phyloP scores from a whole-genome alignment of 2,113 vertebrate genomes.

The Xiphophorus couchianus region DNA sequence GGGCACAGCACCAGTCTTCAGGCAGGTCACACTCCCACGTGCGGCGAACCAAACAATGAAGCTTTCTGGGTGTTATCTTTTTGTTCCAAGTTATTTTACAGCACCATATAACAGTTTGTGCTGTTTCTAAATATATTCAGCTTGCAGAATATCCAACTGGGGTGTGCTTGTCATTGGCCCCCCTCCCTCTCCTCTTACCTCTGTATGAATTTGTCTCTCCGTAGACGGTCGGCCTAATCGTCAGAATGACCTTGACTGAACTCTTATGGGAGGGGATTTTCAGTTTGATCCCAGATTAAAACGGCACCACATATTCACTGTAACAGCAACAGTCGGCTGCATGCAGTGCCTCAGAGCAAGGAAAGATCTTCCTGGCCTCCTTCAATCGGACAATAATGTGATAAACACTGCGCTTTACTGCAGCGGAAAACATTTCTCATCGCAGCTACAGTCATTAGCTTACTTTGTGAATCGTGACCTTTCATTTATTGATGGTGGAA shows the following conservation, averaged over 20 bases:
- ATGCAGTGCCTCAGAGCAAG: conserved; percentile 49
- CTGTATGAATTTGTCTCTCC: conserved; percentile 53
- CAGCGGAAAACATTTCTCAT: conserved; percentile 14
- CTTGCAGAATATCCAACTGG: background rate
- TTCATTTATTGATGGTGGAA: conserved; percentile 20
- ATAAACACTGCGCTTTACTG: conserved; percentile 1
- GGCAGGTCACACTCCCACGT: conserved; percentile 62
- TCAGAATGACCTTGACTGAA: conserved; percentile 81
- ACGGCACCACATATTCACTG: conserved; percentile 72
- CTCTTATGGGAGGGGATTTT: conserved; percentile 78
- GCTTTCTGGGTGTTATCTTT: background rate
- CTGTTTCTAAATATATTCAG: background rate
- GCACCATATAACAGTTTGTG: background rate
- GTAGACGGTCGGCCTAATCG: conserved; percentile 78
- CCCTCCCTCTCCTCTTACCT: conserved; percentile 1
- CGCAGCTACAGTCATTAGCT: conserved; percentile 13
- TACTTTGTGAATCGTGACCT: conserved; percentile 22
- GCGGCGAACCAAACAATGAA: conserved; percentile 44
- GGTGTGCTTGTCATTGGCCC: conserved; percentile 2
- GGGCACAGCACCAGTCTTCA: conserved; percentile 63
- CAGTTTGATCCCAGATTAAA: conserved; percentile 85
- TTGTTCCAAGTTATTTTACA: background rate
- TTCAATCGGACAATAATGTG: conserved; percentile 31
- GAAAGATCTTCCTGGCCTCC: conserved; percentile 22
- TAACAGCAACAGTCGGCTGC: conserved; percentile 61